phyloP scores from a whole-genome alignment of 2,113 vertebrate species.

The Chaetorhynchus papuensis region DNA sequence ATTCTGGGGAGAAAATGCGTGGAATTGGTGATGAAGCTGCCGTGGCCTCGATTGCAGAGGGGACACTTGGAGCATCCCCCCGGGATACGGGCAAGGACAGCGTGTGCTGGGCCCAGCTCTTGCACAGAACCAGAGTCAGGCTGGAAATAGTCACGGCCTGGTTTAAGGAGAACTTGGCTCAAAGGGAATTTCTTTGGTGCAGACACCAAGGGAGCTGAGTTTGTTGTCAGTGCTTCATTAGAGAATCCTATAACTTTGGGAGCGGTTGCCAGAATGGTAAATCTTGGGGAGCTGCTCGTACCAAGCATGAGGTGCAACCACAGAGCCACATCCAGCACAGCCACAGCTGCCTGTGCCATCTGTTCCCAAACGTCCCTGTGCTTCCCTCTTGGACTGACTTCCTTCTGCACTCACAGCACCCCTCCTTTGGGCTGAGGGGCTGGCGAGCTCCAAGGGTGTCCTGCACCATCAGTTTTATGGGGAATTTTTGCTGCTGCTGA shows the following conservation, averaged over 20 bases:
- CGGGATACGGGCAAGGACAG: background rate
- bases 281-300: background rate
- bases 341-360: background rate
- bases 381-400: fast-evolving
- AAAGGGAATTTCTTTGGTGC: background rate
- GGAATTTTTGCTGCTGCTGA: background rate
- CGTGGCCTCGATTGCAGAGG: background rate
- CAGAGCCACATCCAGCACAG: background rate
- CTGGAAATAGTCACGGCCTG: background rate
- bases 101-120: background rate
- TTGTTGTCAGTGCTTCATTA: background rate
- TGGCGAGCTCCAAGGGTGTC: background rate
- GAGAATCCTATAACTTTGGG: background rate
- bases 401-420: background rate
- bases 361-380: background rate
- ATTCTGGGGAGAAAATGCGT: fast-evolving
- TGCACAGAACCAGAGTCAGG: background rate
- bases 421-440: background rate
- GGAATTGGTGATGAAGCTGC: background rate
- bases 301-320: background rate
- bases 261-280: background rate
- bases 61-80: background rate
- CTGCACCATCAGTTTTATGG: background rate
- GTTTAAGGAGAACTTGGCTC: background rate
- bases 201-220: too few species aligned